Evolutionary conservation across 2,113 vertebrate genomes (phyloP), one percentile per base, ranked within the genome.

Genomic region (Mus spicilegus): DNA sequence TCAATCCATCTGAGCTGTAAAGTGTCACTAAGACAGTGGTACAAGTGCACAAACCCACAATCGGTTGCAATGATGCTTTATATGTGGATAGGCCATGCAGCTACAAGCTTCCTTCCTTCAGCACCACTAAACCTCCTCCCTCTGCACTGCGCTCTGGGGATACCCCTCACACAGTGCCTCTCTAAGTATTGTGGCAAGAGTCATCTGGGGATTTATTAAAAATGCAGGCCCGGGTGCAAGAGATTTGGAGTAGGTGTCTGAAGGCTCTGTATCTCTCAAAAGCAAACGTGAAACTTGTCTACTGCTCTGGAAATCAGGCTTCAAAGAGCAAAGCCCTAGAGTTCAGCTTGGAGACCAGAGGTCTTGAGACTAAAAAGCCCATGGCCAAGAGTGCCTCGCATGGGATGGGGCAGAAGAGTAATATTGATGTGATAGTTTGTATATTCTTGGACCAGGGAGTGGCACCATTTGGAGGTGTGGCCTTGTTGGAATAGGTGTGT

Each of bases 11-110:
- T 12, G 33, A 58, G 26, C 56, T 58, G 77, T 81, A 36, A 30
- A 61, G 51, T 54, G 13, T 86, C 82, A 42, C 30, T 51, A 5
- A 51, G 67, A 80, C 42, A 6, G 6, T 2, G 7, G 36, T 36
- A 28, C 13, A 14, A 12, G 10, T 7, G 33, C 58, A 11, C 1
- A 16, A 8, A 16, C 30, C 61, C 91, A 39, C 7, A 4, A 0
- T 39, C 39, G 30, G 22, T 13, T 9, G 49, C 11, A 8, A 61
- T 4, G 30, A 61, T 14, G 7, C 56, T 70, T 69, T n/a, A 30
- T 7, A 46, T 2, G 1, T 7, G 1, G 0, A 28, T 7, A 58
- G 8, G 51, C 63, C 20, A 14, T 17, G 24, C 0, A 56, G 19
- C 49, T 30, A 26, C 7, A 65, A 36, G 67, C 82, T 39, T 61